phyloP scores from a whole-genome alignment of 2,797 vertebrate genomes.

The Lates japonicus region DNA sequence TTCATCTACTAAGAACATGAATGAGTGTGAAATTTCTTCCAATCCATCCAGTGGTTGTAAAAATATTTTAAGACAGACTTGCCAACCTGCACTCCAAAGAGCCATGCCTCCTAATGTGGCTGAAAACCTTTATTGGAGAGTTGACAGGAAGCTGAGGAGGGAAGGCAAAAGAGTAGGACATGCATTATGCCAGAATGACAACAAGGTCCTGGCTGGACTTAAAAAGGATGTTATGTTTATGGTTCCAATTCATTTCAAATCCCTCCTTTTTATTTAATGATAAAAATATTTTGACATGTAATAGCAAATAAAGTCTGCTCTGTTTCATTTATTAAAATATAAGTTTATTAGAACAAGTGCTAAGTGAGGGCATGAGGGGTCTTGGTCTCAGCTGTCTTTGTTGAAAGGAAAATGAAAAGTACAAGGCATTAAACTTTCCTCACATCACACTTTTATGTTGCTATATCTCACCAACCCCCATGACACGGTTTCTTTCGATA shows the following conservation, averaged over 20 bases:
- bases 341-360: not conserved
- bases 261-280: not conserved
- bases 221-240: not conserved
- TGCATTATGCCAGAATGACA: too few relatives aligned
- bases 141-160: not conserved
- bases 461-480: conserved; percentile 3
- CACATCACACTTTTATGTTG: conserved; percentile 15
- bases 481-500: conserved; percentile 24
- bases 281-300: not conserved
- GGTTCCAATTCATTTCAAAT: not conserved
- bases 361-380: not conserved
- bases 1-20: not conserved
- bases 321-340: not conserved
- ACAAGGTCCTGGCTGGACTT: not conserved
- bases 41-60: not conserved
- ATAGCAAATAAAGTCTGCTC: not conserved
- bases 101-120: too few relatives aligned
- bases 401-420: not conserved
- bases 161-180: too few relatives aligned
- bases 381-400: not conserved
- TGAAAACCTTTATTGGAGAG: not conserved
- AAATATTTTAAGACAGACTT: not conserved
- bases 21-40: not conserved
- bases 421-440: conserved; percentile 8
- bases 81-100: too few relatives aligned